A percentile compares a stretch with the other conserved stretches of the same genome.
Evolutionary conservation across 2,113 vertebrate genomes (phyloP).

Genomic region (Verasper variegatus): DNA sequence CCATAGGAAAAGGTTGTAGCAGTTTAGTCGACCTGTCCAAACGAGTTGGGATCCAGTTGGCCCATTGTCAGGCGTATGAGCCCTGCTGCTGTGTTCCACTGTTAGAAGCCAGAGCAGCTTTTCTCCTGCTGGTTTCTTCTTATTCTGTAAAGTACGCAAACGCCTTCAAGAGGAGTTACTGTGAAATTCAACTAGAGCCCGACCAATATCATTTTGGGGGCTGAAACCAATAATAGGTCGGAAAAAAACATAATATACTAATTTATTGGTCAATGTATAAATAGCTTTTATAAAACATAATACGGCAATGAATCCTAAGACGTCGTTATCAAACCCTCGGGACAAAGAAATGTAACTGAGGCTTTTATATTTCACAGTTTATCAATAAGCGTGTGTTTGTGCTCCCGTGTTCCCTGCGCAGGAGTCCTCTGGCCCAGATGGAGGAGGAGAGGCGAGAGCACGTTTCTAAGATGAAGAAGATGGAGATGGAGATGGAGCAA

Average conservation of each 20-base stretch:
- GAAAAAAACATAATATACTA: too few species aligned
- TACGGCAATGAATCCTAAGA: too few species aligned
- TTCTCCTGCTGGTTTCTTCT: neutral
- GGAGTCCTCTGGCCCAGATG: conserved; percentile 98
- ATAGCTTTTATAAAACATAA: too few species aligned
- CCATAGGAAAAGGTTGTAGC: neutral
- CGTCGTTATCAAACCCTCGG: too few species aligned
- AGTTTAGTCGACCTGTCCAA: neutral
- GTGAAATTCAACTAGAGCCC: too few species aligned
- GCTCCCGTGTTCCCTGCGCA: conserved; percentile 64
- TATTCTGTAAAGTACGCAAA: too few species aligned
- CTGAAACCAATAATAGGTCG: too few species aligned
- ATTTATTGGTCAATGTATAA: too few species aligned
- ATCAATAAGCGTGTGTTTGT: neutral
- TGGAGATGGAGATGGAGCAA: conserved; percentile 99
- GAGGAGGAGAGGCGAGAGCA: conserved; percentile 97
- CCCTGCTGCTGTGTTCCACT: neutral
- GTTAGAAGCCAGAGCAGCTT: neutral
- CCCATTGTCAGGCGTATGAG: neutral
- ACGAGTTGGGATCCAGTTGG: neutral
- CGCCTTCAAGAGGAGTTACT: too few species aligned
- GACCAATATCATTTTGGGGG: too few species aligned
- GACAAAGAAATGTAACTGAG: too few species aligned
- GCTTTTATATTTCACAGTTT: too few species aligned
- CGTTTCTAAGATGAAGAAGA: conserved; percentile 98